These are phyloP conservation scores for Lepus oiostolus DNA, from an alignment of 2,797 vertebrate genomes.

Conservation along the genomic window DNA sequence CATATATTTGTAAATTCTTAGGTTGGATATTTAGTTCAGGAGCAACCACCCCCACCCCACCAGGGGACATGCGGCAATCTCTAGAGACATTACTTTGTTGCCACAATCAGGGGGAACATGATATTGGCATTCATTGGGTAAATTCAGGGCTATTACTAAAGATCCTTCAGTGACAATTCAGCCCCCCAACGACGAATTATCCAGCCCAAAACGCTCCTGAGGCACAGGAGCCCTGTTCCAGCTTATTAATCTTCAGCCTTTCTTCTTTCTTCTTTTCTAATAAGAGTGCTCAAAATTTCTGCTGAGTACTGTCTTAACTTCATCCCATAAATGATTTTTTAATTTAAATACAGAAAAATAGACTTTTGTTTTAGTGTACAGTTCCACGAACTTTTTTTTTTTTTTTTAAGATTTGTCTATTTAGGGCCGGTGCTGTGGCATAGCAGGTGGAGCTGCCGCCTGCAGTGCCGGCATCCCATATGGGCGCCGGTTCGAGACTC, in stretches of 20 bases:
- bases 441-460: too few species aligned
- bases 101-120: background rate
- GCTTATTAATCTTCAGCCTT: slow-evolving; percentile 43
- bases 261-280: slow-evolving; percentile 53
- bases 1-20: slow-evolving; percentile 5
- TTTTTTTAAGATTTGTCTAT: too few species aligned
- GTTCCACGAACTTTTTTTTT: background rate
- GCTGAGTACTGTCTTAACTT: background rate
- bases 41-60: background rate
- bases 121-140: background rate
- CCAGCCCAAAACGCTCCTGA: background rate
- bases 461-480: too few species aligned
- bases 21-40: background rate
- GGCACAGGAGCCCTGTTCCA: background rate
- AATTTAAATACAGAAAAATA: slow-evolving; percentile 38
- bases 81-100: background rate
- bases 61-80: background rate
- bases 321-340: background rate
- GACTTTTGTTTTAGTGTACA: background rate
- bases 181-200: background rate
- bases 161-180: background rate
- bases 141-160: background rate
- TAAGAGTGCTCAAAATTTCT: slow-evolving; percentile 21
- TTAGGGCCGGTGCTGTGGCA: too few species aligned
- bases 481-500: too few species aligned